Evolutionary conservation across 1,140 invertebrate genomes (phyloP).

Genomic region (Dinoponera quadriceps): DNA sequence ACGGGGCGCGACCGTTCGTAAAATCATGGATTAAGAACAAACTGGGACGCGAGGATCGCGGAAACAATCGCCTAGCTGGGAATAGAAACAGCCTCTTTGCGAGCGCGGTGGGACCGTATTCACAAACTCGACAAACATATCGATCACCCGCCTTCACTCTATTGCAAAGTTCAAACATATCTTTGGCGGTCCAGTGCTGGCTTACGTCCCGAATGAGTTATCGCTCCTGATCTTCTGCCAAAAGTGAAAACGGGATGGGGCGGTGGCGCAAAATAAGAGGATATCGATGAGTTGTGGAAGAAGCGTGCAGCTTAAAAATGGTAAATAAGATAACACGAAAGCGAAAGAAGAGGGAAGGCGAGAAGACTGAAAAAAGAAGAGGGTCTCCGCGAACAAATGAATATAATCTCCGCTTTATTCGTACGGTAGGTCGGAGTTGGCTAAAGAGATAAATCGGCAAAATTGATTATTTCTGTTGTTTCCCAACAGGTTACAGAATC

Average conservation of each 20-base stretch:
- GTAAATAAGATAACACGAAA: constrained; percentile 2
- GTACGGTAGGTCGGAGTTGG: too few relatives aligned
- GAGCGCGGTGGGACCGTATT: neutral
- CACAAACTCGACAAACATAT: constrained; percentile 55
- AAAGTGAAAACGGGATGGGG: constrained; percentile 37
- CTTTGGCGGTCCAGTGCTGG: constrained; percentile 52
- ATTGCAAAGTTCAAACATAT: constrained; percentile 61
- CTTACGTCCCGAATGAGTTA: constrained; percentile 57
- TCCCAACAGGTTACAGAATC: too few relatives aligned
- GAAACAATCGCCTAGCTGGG: constrained; percentile 32
- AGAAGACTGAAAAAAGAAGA: too few relatives aligned
- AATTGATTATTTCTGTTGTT: too few relatives aligned
- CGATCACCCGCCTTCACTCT: constrained; percentile 52
- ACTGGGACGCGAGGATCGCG: neutral
- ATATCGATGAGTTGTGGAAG: constrained; percentile 13
- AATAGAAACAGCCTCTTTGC: constrained; percentile 46
- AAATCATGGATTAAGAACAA: neutral
- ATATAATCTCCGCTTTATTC: too few relatives aligned
- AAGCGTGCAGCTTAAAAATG: neutral
- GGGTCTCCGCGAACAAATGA: too few relatives aligned
- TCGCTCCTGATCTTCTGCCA: constrained; percentile 49
- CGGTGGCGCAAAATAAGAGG: constrained; percentile 18
- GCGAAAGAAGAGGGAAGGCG: neutral
- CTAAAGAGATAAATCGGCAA: constrained; percentile 17
- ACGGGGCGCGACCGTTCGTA: neutral